These are phyloP conservation scores for Cheilosia vernalis DNA, from an alignment of 2,888 invertebrate genomes.

Conservation along the genomic window DNA sequence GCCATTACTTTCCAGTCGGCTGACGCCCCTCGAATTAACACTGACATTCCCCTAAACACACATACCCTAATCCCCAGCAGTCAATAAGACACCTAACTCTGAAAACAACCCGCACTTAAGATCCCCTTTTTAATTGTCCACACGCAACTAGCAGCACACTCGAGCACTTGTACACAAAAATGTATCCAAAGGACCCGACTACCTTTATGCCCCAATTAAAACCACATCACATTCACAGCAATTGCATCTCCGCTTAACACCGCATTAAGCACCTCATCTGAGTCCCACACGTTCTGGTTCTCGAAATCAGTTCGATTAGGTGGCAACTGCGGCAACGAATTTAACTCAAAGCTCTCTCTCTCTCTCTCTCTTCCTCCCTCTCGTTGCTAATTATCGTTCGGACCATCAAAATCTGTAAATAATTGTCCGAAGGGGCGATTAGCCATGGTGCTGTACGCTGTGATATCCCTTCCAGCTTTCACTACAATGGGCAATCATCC, in stretches of 20 bases:
- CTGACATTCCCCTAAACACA: too few relatives aligned
- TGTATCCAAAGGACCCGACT: neutral
- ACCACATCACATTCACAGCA: slow-evolving; percentile 34
- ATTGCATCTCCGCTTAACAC: slow-evolving; percentile 55
- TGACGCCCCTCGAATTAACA: too few relatives aligned
- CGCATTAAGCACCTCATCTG: slow-evolving; percentile 66
- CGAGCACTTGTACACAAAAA: neutral
- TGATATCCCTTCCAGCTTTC: slow-evolving; percentile 26
- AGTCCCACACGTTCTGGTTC: slow-evolving; percentile 50
- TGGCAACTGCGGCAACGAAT: slow-evolving; percentile 70
- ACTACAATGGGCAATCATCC: slow-evolving; percentile 52
- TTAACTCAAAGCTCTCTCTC: slow-evolving; percentile 2
- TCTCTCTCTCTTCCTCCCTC: neutral
- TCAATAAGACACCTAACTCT: slow-evolving; percentile 12
- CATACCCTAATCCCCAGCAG: neutral
- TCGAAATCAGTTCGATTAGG: slow-evolving; percentile 71
- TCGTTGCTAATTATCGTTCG: slow-evolving; percentile 46
- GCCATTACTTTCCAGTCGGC: too few relatives aligned
- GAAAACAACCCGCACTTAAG: slow-evolving; percentile 7
- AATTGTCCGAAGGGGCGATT: slow-evolving; percentile 45
- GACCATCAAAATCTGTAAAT: slow-evolving; percentile 59
- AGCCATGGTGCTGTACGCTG: slow-evolving; percentile 23
- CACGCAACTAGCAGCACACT: neutral
- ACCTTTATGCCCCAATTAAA: slow-evolving; percentile 48
- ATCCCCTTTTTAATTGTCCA: slow-evolving; percentile 9